Conservation (phyloP, 2,797 vertebrate genomes). For the Pantherophis vulpinus region DNA sequence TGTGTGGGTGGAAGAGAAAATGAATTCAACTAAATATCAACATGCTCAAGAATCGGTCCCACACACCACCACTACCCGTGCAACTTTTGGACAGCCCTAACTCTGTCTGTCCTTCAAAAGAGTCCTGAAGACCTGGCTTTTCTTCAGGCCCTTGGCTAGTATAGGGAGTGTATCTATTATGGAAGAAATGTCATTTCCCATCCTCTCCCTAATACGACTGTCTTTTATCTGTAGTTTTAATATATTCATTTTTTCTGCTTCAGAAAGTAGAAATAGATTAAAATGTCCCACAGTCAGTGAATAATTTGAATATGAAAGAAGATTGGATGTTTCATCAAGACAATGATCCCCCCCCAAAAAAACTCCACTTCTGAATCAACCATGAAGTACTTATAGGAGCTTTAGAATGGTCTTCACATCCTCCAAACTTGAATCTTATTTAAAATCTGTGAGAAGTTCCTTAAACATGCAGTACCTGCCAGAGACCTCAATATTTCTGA, state of each 20-base stretch:
- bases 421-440: not conserved
- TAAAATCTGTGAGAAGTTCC: not conserved
- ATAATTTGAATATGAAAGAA: not conserved
- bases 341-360: not conserved
- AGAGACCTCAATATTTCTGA: not conserved
- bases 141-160: not conserved
- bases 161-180: not conserved
- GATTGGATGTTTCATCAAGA: not conserved
- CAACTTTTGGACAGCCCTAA: not conserved
- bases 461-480: not conserved
- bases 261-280: not conserved
- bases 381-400: not conserved
- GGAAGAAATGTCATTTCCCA: not conserved
- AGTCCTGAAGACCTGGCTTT: not conserved
- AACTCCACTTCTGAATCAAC: not conserved
- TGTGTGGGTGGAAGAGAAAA: not conserved
- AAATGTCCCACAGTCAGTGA: not conserved
- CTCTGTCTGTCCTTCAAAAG: not conserved
- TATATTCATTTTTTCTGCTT: not conserved
- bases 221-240: not conserved
- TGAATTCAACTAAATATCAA: not conserved
- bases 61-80: not conserved
- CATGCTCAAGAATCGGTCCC: not conserved
- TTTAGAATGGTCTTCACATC: not conserved
- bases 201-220: not conserved